Evolutionary conservation across 2,888 invertebrate genomes (phyloP), one percentile per base, ranked within the genome.

Genomic region (Invenusta paracnida): DNA sequence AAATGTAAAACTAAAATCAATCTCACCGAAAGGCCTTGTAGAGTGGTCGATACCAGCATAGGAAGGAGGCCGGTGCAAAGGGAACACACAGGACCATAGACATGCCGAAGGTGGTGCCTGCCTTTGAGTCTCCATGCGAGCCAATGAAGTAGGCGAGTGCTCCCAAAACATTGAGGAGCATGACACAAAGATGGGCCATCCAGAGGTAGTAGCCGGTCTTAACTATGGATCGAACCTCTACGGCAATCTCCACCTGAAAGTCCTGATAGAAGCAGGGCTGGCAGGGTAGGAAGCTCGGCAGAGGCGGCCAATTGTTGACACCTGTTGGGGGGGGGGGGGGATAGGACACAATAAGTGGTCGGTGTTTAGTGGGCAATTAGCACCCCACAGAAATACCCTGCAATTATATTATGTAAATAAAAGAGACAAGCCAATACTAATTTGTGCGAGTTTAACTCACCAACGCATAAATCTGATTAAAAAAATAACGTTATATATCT

Each of bases 181-280:
- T 31, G n/a, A 86, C 48, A 13, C 67, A 0, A 29, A 0, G 23
- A 66, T 86, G 67, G 11, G 81, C 86, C 93, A 97, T 95, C 98
- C 98, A 99, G 88, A 97, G 93, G 91, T 97, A 96, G 92, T 98
- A 99, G 87, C 98, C 93, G 90, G 96, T 94, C 88, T 96, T 94
- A 48, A 99, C 98, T 89, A 97, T 94, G 92, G 95, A 95, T 92
- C 99, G 98, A 93, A 99, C 99, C 92, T 98, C 97, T 83, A 96
- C 93, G 28, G 98, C 97, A 91, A 99, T 99, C 91, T 99, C 99
- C 82, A 99, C 95, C 91, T 96, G 96, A 89, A 99, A 97, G 92
- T 99, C 98, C 93, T 99, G 98, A 92, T 98, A 98, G 93, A 99
- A 99, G 92, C 99, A 99, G 0, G 99, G 98, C 91, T 97, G 96